These are phyloP conservation scores for Mallateleia sp. DNA, from an alignment of 2,888 invertebrate species.

Conservation along the genomic window DNA sequence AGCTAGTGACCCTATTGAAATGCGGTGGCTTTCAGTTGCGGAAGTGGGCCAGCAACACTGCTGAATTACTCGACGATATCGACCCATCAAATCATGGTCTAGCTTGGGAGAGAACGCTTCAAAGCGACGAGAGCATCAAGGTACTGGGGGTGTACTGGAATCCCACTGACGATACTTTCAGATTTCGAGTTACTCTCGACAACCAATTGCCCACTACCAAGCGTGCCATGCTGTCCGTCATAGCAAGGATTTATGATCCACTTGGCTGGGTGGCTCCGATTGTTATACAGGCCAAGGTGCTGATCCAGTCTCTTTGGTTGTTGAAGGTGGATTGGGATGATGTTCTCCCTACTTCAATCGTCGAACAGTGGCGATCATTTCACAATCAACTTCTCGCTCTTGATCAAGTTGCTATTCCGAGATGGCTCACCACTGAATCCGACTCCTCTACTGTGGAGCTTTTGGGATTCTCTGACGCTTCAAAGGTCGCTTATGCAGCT, in stretches of 20 bases:
- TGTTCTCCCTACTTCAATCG: no score
- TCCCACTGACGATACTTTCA: neutral
- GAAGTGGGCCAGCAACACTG: no score
- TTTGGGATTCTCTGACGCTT: no score
- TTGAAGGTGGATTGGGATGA: no score
- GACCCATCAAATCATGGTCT: constrained; percentile 12
- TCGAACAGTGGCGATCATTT: no score
- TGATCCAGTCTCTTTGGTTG: no score
- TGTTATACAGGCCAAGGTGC: no score
- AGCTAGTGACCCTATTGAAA: neutral
- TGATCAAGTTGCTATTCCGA: no score
- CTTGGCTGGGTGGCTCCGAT: constrained; percentile 10
- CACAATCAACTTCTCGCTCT: no score
- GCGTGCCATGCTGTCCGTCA: neutral
- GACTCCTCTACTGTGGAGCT: no score
- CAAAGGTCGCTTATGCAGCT: no score
- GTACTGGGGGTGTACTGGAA: constrained; percentile 3
- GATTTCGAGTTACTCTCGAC: neutral
- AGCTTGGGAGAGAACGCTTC: neutral
- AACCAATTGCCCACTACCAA: neutral
- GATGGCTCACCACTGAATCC: no score
- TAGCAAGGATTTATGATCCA: neutral
- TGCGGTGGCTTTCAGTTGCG: neutral
- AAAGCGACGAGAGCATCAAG: neutral
- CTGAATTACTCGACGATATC: neutral